Evolutionary conservation across 2,113 vertebrate species (phyloP).

Genomic region (Calcarius ornatus): DNA sequence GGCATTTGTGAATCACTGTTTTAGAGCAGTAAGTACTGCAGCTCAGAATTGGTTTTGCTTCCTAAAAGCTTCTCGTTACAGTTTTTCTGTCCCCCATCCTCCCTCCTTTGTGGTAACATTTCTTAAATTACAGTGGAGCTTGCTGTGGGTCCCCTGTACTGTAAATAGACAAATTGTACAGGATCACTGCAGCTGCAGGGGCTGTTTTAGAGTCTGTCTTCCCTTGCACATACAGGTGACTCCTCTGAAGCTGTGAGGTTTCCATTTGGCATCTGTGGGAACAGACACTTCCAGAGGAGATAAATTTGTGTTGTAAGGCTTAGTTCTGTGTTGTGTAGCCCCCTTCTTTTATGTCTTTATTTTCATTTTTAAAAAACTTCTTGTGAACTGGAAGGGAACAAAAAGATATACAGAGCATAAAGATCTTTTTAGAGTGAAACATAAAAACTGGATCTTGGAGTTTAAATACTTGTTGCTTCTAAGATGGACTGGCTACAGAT

Average conservation of each 20-base stretch:
- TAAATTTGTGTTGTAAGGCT: background rate
- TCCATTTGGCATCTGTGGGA: background rate
- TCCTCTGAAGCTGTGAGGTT: background rate
- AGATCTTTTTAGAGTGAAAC: background rate
- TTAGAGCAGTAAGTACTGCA: background rate
- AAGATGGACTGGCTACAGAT: background rate
- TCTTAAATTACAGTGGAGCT: background rate
- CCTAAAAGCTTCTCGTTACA: background rate
- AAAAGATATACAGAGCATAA: background rate
- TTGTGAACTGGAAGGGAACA: background rate
- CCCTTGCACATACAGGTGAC: rapidly evolving
- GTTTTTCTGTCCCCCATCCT: background rate
- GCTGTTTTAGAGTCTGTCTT: background rate
- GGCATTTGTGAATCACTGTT: background rate
- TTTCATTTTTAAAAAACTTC: background rate
- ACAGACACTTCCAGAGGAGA: background rate
- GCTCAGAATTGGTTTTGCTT: background rate
- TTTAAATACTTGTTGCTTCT: background rate
- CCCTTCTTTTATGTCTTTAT: background rate
- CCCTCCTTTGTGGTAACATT: background rate
- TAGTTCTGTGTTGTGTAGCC: background rate
- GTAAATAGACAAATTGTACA: background rate
- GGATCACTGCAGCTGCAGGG: background rate
- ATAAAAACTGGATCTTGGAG: background rate
- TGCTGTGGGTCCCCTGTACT: background rate